A percentile compares a stretch with the other conserved stretches of the same genome.
Evolutionary conservation across 1,140 invertebrate species (phyloP).

Genomic region (Chymomyza costata): DNA sequence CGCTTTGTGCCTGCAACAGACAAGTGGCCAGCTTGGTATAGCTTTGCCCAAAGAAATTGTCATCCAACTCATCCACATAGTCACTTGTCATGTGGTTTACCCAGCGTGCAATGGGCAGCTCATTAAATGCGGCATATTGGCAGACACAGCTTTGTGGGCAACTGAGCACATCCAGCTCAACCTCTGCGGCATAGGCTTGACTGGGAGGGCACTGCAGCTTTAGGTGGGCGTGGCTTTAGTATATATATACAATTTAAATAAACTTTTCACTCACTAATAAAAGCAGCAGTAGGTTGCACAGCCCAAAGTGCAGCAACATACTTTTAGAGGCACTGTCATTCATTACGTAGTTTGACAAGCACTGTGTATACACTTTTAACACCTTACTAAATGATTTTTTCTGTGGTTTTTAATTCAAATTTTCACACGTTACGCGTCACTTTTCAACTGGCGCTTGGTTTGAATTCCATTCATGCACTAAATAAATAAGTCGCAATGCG

Average conservation of each 20-base stretch:
- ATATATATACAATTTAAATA: too few species aligned
- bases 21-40: slow-evolving; percentile 79
- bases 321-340: background rate
- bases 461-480: slow-evolving; percentile 39
- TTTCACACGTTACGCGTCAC: background rate
- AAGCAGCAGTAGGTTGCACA: slow-evolving; percentile 10
- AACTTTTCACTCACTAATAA: slow-evolving; percentile 24
- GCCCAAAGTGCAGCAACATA: background rate
- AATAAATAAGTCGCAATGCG: slow-evolving; percentile 12
- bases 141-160: slow-evolving; percentile 77
- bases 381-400: background rate
- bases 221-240: too few species aligned
- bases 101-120: slow-evolving; percentile 76
- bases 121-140: slow-evolving; percentile 75
- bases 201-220: slow-evolving; percentile 11
- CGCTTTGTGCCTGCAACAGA: slow-evolving; percentile 76
- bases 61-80: slow-evolving; percentile 28
- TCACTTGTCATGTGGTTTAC: slow-evolving; percentile 63
- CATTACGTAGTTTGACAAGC: slow-evolving; percentile 7
- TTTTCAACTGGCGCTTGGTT: slow-evolving; percentile 18
- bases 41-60: slow-evolving; percentile 50
- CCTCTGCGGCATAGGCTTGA: slow-evolving; percentile 7
- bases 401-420: too few species aligned
- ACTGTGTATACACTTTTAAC: slow-evolving; percentile 4
- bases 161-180: slow-evolving; percentile 29